phyloP scores from a whole-genome alignment of 1,140 invertebrate genomes.

The Leptonema lineaticorne region DNA sequence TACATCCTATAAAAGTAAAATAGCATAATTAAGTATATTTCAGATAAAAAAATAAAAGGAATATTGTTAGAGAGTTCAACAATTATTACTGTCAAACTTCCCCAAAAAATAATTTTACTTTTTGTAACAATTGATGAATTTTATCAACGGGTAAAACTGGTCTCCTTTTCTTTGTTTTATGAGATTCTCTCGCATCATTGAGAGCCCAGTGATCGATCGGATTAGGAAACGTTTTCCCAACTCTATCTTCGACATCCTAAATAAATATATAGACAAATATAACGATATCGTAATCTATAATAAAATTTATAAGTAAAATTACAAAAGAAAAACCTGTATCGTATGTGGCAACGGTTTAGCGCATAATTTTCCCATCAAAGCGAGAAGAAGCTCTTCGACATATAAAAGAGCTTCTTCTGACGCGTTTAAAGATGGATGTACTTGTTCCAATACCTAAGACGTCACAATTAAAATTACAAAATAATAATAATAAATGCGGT shows the following conservation, averaged over 20 bases:
- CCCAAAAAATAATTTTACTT: conserved; percentile 61
- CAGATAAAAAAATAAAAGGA: not conserved
- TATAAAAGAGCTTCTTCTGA: conserved; percentile 90
- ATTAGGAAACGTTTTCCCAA: conserved; percentile 87
- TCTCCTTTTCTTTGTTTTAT: conserved; percentile 79
- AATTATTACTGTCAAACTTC: no score
- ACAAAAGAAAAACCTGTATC: conserved; percentile 56
- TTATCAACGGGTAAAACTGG: conserved; percentile 86
- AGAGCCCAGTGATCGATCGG: conserved; percentile 93
- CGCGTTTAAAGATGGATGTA: conserved; percentile 83
- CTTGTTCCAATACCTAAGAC: conserved; percentile 81
- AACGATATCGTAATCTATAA: no score
- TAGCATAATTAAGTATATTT: not conserved
- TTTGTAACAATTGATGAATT: conserved; percentile 86
- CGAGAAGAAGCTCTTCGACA: conserved; percentile 88
- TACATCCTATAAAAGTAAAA: conserved; percentile 72
- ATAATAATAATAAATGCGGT: not conserved
- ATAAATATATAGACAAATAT: no score
- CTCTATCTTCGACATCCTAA: conserved; percentile 89
- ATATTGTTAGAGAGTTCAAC: not conserved
- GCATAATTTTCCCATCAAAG: conserved; percentile 85
- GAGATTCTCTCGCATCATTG: conserved; percentile 81
- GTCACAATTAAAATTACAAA: not conserved
- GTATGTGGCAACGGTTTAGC: conserved; percentile 78
- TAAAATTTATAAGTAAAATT: not conserved